Evolutionary conservation across 1,140 invertebrate species (phyloP).

Genomic region (Schlechtendalia chinensis): DNA sequence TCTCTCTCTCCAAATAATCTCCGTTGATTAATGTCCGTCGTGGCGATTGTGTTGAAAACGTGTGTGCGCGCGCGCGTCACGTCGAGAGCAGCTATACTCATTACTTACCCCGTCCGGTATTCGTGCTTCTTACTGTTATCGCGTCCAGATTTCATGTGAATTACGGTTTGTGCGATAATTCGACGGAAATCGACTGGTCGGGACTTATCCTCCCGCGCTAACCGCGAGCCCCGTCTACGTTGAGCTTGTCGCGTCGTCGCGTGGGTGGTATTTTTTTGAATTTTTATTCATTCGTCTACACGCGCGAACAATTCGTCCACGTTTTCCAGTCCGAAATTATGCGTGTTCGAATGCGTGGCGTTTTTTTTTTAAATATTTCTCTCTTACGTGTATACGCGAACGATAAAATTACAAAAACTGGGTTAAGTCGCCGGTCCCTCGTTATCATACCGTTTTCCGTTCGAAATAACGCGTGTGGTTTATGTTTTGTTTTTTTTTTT

Average conservation of each 20-base stretch:
- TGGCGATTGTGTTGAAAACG: not conserved
- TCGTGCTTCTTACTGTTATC: not conserved
- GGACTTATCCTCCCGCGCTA: too few species aligned
- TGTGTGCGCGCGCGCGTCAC: too few species aligned
- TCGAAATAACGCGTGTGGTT: slow-evolving; percentile 5
- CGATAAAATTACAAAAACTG: slow-evolving; percentile 8
- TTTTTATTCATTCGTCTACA: too few species aligned
- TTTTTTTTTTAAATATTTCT: not conserved
- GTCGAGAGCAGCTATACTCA: too few species aligned
- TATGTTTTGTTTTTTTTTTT: slow-evolving; percentile 4
- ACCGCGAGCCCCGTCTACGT: too few species aligned
- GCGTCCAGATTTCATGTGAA: not conserved
- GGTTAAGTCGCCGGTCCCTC: slow-evolving; percentile 14
- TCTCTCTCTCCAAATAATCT: slow-evolving; percentile 9
- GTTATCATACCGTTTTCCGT: slow-evolving; percentile 37
- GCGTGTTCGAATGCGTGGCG: not conserved
- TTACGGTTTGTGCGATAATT: not conserved
- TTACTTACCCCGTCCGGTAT: too few species aligned
- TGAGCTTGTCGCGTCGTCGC: not conserved
- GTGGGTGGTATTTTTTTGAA: too few species aligned
- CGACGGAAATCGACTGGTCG: slow-evolving; percentile 10
- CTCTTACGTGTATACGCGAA: not conserved
- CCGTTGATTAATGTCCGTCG: slow-evolving; percentile 35
- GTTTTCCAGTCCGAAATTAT: too few species aligned
- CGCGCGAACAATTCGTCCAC: too few species aligned